Conservation (phyloP, 1,140 invertebrate genomes). For the Drosophila pandora region DNA sequence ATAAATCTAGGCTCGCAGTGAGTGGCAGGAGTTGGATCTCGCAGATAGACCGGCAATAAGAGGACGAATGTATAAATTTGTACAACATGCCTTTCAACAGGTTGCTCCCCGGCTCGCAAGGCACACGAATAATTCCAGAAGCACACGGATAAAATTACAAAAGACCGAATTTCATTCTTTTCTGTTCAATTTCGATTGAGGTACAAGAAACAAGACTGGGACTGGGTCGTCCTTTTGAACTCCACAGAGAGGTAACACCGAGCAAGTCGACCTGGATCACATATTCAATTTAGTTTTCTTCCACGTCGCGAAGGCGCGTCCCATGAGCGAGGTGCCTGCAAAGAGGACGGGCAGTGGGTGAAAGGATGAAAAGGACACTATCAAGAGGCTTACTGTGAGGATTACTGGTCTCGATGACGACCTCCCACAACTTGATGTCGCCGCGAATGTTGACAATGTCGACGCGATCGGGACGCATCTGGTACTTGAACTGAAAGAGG, state of each 20-base stretch:
- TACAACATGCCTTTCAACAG: conserved; percentile 48
- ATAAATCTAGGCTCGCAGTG: conserved; percentile 34
- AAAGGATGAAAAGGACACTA: neutral
- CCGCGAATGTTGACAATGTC: conserved; percentile 83
- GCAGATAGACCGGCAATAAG: conserved; percentile 15
- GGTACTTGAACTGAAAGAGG: conserved; percentile 77
- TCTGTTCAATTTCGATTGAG: conserved; percentile 15
- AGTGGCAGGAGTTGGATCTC: conserved; percentile 14
- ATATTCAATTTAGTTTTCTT: neutral
- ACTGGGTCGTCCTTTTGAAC: neutral
- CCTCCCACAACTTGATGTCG: conserved; percentile 73
- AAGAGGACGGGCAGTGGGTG: neutral
- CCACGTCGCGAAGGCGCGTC: neutral
- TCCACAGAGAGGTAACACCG: neutral
- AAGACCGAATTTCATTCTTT: neutral
- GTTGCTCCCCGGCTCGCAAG: conserved; percentile 14
- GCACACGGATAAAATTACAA: neutral
- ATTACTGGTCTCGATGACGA: conserved; percentile 38
- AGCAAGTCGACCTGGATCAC: neutral
- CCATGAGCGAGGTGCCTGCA: neutral
- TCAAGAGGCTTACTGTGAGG: neutral
- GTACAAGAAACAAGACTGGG: neutral
- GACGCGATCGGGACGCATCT: conserved; percentile 60
- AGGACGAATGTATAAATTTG: conserved; percentile 45
- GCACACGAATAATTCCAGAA: neutral